These are phyloP conservation scores for Dryobates pubescens DNA, from an alignment of 2,797 vertebrate genomes.

Conservation along the genomic window DNA sequence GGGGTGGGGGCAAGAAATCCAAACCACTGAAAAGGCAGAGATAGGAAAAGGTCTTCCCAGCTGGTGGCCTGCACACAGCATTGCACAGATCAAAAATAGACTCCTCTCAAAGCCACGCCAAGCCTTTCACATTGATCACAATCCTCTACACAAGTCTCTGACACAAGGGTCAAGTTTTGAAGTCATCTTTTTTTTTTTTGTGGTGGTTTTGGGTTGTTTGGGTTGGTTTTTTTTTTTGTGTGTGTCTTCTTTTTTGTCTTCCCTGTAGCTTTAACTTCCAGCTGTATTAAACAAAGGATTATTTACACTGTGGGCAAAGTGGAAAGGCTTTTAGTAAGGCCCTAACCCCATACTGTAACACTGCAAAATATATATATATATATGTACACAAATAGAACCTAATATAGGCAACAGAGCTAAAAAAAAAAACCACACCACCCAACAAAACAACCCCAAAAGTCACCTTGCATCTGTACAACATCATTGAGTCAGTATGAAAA, in stretches of 20 bases:
- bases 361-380: slow-evolving; percentile 76
- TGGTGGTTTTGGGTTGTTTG: too few relatives aligned
- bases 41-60: slow-evolving; percentile 76
- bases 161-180: slow-evolving; percentile 75
- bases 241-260: neutral
- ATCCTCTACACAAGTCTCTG: slow-evolving; percentile 73
- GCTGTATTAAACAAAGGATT: slow-evolving; percentile 77
- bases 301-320: slow-evolving; percentile 76
- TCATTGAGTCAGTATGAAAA: slow-evolving; percentile 39
- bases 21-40: slow-evolving; percentile 76
- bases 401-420: slow-evolving; percentile 80
- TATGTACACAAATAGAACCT: slow-evolving; percentile 76
- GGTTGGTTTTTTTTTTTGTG: too few relatives aligned
- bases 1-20: slow-evolving; percentile 53
- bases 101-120: slow-evolving; percentile 79
- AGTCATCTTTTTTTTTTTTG: neutral
- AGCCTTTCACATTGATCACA: slow-evolving; percentile 80
- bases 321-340: slow-evolving; percentile 72
- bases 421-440: neutral
- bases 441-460: neutral
- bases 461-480: slow-evolving; percentile 72
- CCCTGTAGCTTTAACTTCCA: slow-evolving; percentile 66
- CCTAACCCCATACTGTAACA: slow-evolving; percentile 72
- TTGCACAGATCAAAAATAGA: slow-evolving; percentile 81
- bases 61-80: slow-evolving; percentile 83